Evolutionary conservation across 2,113 vertebrate species (phyloP).

Genomic region (Ia io): DNA sequence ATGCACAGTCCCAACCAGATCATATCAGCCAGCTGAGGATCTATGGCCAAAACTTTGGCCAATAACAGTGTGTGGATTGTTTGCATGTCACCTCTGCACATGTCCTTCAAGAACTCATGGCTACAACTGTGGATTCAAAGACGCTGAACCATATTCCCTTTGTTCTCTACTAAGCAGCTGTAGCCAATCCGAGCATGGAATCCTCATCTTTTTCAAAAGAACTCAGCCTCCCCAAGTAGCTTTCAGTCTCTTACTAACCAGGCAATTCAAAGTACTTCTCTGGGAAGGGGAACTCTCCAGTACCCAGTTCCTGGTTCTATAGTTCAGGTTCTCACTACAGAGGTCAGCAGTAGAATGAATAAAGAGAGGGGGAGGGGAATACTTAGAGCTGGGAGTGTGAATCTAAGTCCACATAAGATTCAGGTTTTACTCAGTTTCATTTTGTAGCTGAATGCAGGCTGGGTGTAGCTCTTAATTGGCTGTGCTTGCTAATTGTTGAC

Average conservation of each 20-base stretch:
- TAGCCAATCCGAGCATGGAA: neutral
- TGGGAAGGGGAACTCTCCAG: neutral
- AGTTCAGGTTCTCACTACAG: neutral
- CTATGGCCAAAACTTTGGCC: neutral
- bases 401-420: neutral
- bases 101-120: neutral
- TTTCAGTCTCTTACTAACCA: neutral
- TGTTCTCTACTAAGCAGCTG: neutral
- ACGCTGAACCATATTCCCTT: neutral
- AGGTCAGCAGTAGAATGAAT: neutral
- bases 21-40: too few relatives aligned
- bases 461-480: neutral
- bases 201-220: neutral
- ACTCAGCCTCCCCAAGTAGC: neutral
- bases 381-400: neutral
- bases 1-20: too few relatives aligned
- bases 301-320: neutral
- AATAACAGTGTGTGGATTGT: neutral
- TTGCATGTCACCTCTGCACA: neutral
- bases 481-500: constrained; percentile 10
- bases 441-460: neutral
- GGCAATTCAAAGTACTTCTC: neutral
- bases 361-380: neutral
- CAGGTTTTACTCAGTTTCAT: neutral
- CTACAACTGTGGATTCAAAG: neutral